Base-by-base conservation (phyloP, 2,797 vertebrate genomes). In the Enteromius radiatus region DNA sequence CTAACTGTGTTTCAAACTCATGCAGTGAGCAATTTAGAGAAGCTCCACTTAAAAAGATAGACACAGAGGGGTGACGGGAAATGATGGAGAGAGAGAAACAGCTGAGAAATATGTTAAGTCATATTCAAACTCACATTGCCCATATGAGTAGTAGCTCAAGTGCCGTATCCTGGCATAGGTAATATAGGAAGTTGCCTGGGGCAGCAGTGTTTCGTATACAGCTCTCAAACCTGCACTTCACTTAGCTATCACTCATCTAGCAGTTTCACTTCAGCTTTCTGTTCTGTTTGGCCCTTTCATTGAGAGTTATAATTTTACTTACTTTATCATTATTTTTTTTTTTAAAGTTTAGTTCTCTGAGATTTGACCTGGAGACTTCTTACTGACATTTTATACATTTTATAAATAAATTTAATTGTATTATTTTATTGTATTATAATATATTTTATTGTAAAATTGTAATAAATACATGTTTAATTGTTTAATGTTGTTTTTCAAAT, bases 111-210 rank as follows among this genome's bases (percentile, higher is more conserved):
- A n/a, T 26, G 49, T 75, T 56, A 17, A 75, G 21, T 52, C 52
- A 75, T 41, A 38, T 75, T 75, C 17, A 69, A 45, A 49, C 69
- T 65, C 43, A 65, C 43, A 28, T 26, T 36, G 61, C 15, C 28
- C 17, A n/a, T 64, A 73, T 28, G 43, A 81, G 79, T 63, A 33
- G 28, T 31, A 43, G 31, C 56, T 61, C 15, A 61, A 73, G 69
- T 45, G 10, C 43, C 0, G 4, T 28, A 74, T 64, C 21, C 54
- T 63, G 69, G 69, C 41, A 52, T 28, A 49, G 70, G 59, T 28
- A 64, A 75, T 74, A 38, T 38, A 38, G 69, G 36, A 26, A 64
- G 43, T 74, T 81, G 69, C 43, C 69, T 81, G 12, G 4, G 80
- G 69, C 59, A 36, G 17, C 54, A 31, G 41, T 80, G 17, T 45